phyloP scores from a whole-genome alignment of 2,113 vertebrate species.

The Labeo rohita region DNA sequence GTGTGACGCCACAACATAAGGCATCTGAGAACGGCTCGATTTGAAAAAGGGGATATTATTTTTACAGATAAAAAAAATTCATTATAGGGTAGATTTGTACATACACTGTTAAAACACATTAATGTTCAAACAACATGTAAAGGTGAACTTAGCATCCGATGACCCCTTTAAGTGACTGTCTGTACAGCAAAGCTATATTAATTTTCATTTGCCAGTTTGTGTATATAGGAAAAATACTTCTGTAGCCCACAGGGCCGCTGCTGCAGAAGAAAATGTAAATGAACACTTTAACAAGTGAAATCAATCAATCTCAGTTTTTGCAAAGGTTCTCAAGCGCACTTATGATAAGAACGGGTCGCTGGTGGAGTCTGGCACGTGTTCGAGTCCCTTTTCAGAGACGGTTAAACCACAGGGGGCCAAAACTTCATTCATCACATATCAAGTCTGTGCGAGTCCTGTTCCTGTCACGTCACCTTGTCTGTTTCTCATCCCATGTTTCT shows the following conservation, averaged over 20 bases:
- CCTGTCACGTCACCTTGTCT: slow-evolving; percentile 32
- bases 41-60: no score
- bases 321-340: neutral
- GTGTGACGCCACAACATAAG: no score
- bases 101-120: no score
- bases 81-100: no score
- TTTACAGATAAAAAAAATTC: no score
- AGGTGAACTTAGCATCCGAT: no score
- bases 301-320: neutral
- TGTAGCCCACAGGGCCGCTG: neutral
- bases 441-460: slow-evolving; percentile 31
- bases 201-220: neutral
- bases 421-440: slow-evolving; percentile 52
- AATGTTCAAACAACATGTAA: no score
- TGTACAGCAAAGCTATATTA: neutral
- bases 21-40: no score
- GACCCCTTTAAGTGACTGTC: no score
- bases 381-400: slow-evolving; percentile 53
- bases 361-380: neutral
- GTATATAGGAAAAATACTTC: neutral
- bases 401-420: slow-evolving; percentile 41
- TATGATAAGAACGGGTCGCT: slow-evolving; percentile 4
- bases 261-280: neutral
- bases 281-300: no score
- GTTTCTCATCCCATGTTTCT: slow-evolving; percentile 51